These are phyloP conservation scores for Periophthalmus modestus DNA, from an alignment of 2,113 vertebrate genomes.

Conservation along the genomic window DNA sequence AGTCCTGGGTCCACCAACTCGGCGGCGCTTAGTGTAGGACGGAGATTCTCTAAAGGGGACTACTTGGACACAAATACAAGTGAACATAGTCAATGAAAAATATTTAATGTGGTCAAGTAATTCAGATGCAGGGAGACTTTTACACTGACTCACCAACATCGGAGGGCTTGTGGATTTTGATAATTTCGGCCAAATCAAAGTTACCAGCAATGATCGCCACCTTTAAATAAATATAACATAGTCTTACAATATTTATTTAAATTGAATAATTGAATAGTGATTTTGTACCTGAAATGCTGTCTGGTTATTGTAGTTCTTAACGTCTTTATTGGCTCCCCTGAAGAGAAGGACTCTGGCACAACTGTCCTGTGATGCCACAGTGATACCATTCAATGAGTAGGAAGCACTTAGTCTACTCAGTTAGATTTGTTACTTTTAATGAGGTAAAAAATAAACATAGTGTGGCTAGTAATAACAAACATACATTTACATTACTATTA, in stretches of 20 bases:
- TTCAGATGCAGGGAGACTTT: background rate
- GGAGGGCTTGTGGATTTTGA: slow-evolving; percentile 94
- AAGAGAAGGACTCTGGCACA: slow-evolving; percentile 95
- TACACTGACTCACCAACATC: slow-evolving; percentile 88
- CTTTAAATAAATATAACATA: slow-evolving; percentile 63
- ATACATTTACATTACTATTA: background rate
- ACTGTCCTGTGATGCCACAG: slow-evolving; percentile 82
- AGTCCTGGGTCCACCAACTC: slow-evolving; percentile 60
- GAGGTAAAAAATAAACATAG: background rate
- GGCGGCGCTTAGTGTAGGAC: slow-evolving; percentile 89
- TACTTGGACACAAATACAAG: slow-evolving; percentile 60
- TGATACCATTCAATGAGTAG: background rate
- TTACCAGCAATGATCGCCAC: slow-evolving; percentile 98
- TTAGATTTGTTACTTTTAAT: background rate
- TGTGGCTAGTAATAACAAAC: background rate
- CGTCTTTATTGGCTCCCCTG: slow-evolving; percentile 93
- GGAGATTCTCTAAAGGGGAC: slow-evolving; percentile 96
- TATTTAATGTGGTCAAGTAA: background rate
- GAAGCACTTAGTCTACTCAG: background rate
- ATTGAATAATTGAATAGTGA: background rate
- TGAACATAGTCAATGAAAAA: slow-evolving; percentile 29
- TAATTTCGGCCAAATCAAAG: slow-evolving; percentile 95
- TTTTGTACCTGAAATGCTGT: slow-evolving; percentile 90
- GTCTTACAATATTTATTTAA: background rate
- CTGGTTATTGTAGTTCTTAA: slow-evolving; percentile 98